Base-by-base conservation (phyloP, 2,888 invertebrate species). In the Melanargia galathea region DNA sequence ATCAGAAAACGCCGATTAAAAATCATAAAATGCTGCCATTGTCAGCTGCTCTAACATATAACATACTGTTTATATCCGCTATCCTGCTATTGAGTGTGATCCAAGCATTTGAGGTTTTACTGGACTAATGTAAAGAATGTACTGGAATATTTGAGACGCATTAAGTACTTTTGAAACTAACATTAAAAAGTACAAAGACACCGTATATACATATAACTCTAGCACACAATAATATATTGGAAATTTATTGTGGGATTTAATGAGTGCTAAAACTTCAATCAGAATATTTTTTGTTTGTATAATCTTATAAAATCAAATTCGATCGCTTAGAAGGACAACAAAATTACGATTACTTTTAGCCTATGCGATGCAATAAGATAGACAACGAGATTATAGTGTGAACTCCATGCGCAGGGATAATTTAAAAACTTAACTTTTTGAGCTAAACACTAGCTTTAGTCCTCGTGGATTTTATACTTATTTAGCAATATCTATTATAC, bases 161-260 rank as follows among this genome's bases (percentile, higher is more conserved):
- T 61, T 63, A 65, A 65, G 65, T 67, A 66, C 68, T 51, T 54
- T 60, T 45, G 49, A 46, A 40, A 54, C 40, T 45, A 56, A 55
- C 45, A 51, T 26, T 51, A 30, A 51, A 51, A 18, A 33, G 51
- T 64, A 60, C 35, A 63, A 49, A 68, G 51, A 63, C 68, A 68
- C 63, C 48, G 58, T 60, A 62, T 46, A 70, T 70, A 62, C 40
- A 70, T 70, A 73, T 72, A 58, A 72, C 73, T 73, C 69, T 40
- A 61, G 63, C 62, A 65, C 70, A 71, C 71, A 73, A 73, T 73
- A 71, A 74, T 62, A 52, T 58, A 57, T 62, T 60, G 49, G 22
- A 57, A 46, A 70, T 72, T 71, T 75, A 73, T 70, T 73, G 70
- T 64, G 69, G 74, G 73, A 73, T 75, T 73, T 73, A 74, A 64